A percentile compares a stretch with the other conserved stretches of the same genome.
Conservation (phyloP, 2,797 vertebrate genomes). For the Hemitrygon akajei region DNA sequence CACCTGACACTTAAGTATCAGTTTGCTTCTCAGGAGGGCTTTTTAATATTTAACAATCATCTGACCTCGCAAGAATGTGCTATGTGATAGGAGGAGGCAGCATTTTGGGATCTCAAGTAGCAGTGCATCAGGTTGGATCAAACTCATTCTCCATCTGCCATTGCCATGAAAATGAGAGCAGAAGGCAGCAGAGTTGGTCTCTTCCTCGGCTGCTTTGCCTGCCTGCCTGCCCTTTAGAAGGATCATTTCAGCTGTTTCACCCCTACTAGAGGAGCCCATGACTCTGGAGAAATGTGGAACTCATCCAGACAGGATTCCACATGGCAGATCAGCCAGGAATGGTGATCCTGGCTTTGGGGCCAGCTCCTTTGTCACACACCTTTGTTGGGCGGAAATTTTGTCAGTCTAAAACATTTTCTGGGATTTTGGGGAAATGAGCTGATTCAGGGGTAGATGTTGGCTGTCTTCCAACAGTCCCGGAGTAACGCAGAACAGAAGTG, state of each 20-base stretch:
- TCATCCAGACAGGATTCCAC: not conserved
- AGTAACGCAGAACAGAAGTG: not conserved
- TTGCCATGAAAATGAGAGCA: too few relatives aligned
- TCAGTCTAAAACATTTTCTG: not conserved
- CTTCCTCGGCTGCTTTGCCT: not conserved
- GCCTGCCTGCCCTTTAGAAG: not conserved
- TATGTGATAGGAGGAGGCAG: not conserved
- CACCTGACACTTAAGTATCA: not conserved
- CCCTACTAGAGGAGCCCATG: not conserved
- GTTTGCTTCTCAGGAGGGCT: not conserved
- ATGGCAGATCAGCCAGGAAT: not conserved
- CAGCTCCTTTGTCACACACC: not conserved
- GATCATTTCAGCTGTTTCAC: not conserved
- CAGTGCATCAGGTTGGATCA: not conserved
- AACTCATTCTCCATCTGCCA: not conserved
- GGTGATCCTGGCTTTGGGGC: not conserved
- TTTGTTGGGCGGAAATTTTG: not conserved
- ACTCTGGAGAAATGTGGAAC: not conserved
- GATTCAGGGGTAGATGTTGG: not conserved
- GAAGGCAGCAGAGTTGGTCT: not conserved
- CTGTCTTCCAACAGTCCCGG: not conserved
- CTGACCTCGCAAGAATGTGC: constrained; percentile 4
- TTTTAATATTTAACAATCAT: constrained; percentile 2
- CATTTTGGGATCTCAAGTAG: not conserved
- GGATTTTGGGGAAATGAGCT: not conserved